Percentiles rank a stretch among this genome's conserved stretches.
phyloP scores from a whole-genome alignment of 2,797 vertebrate genomes.

The Vespertilio murinus region DNA sequence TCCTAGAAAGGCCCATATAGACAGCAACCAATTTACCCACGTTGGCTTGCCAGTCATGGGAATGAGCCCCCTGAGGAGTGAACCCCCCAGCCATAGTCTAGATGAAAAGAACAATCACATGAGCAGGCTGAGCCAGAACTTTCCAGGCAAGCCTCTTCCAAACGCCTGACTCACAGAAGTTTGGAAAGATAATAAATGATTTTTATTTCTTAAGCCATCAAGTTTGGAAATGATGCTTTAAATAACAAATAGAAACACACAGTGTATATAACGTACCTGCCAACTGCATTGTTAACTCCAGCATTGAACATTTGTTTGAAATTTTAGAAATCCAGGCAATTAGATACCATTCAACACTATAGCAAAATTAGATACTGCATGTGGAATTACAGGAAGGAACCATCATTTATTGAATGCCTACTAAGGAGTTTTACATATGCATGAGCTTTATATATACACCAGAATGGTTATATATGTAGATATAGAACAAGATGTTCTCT shows the following conservation, averaged over 20 bases:
- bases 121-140: not conserved
- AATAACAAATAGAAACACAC: constrained; percentile 20
- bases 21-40: not conserved
- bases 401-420: constrained; percentile 2
- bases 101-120: not conserved
- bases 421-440: not conserved
- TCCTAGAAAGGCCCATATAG: not conserved
- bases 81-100: not conserved
- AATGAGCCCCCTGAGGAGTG: not conserved
- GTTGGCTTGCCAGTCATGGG: not conserved
- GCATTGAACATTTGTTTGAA: not conserved
- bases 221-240: not conserved
- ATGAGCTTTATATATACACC: not conserved
- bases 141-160: not conserved
- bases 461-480: not conserved
- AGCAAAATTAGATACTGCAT: constrained; percentile 35
- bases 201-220: constrained; percentile 1
- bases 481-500: constrained; percentile 18
- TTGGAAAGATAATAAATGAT: not conserved
- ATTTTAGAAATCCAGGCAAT: constrained; percentile 31
- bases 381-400: not conserved
- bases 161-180: not conserved
- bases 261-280: not conserved
- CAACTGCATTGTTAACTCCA: not conserved
- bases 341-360: not conserved